Evolutionary conservation across 2,113 vertebrate species (phyloP).

Genomic region (Heterotilapia buettikoferi): DNA sequence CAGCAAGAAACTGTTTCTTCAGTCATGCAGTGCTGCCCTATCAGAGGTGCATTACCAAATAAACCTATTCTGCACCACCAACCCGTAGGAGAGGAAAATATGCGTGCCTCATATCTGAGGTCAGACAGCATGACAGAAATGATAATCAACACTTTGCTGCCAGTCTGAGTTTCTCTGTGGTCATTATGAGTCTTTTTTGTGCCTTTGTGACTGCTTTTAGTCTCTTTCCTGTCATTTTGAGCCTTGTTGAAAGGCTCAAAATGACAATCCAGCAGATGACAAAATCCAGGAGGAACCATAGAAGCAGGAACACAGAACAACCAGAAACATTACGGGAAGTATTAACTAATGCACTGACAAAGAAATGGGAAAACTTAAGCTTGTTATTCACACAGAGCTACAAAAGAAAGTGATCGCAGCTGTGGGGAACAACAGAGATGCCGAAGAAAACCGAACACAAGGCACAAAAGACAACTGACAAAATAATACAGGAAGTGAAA

Average conservation of each 20-base stretch:
- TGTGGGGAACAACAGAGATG: accelerated
- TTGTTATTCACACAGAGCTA: neutral
- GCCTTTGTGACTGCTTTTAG: neutral
- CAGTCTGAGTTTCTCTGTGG: neutral
- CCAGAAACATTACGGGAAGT: accelerated
- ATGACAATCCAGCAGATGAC: neutral
- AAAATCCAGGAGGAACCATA: neutral
- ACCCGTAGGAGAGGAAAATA: neutral
- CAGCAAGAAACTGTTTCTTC: neutral
- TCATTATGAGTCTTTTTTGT: neutral
- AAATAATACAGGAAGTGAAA: neutral
- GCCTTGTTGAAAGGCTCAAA: neutral
- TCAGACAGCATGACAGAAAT: neutral
- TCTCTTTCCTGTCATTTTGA: neutral
- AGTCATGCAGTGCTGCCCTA: neutral
- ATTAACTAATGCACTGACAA: neutral
- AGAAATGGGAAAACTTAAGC: neutral
- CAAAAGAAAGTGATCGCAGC: neutral
- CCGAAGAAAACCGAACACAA: neutral
- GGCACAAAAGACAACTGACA: neutral
- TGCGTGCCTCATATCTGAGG: neutral
- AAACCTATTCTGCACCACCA: neutral
- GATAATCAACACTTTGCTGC: neutral
- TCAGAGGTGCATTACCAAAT: neutral
- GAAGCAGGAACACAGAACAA: neutral